Conservation (phyloP, 2,113 vertebrate species). For the Paradoxurus hermaphroditus region DNA sequence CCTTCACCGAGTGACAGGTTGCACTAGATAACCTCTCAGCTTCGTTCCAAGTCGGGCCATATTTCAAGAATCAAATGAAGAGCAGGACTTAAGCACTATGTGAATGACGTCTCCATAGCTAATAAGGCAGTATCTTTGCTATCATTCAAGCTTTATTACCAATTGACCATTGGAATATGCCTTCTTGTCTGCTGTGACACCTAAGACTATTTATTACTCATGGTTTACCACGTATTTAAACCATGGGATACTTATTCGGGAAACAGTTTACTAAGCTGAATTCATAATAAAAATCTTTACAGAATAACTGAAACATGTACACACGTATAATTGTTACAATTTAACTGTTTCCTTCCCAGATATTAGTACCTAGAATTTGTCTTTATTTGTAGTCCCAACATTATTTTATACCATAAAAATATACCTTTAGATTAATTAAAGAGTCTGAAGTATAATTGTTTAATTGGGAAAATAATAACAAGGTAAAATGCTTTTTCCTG, state of each 20-base stretch:
- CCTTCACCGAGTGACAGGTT: not conserved
- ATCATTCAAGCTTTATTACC: conserved; percentile 5
- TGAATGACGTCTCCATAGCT: not conserved
- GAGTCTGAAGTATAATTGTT: conserved; percentile 32
- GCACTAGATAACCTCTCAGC: not conserved
- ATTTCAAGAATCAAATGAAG: conserved; percentile 41
- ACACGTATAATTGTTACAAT: not conserved
- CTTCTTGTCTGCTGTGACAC: not conserved
- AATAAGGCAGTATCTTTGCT: not conserved
- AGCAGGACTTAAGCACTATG: not conserved
- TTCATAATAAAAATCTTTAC: conserved; percentile 4
- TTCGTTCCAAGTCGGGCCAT: not conserved
- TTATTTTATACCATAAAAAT: not conserved
- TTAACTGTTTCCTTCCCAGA: not conserved
- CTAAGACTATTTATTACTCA: not conserved
- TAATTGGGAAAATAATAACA: conserved; percentile 37
- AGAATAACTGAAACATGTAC: not conserved
- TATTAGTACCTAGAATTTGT: not conserved
- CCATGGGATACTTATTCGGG: not conserved
- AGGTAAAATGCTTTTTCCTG: conserved; percentile 41
- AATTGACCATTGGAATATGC: not conserved
- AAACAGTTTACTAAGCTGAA: not conserved
- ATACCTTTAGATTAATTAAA: not conserved
- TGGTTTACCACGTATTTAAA: not conserved
- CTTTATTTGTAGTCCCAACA: not conserved